Base-by-base conservation (phyloP, 2,113 vertebrate species). In the Anser brachyrhynchus region DNA sequence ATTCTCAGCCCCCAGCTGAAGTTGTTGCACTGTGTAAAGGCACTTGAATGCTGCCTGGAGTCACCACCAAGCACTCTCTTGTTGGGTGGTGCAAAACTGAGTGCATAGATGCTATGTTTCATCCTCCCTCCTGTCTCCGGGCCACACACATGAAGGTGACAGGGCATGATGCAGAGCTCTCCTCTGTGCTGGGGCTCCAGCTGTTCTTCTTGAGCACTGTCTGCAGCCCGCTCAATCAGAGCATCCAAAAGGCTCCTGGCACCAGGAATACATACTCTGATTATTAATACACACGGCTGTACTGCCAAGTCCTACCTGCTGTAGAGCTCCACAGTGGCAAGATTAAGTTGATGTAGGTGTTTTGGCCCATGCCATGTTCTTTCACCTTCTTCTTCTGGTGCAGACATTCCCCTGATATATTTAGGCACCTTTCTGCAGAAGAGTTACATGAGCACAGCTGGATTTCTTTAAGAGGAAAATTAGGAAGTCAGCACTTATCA, bases 1-100 rank as follows among this genome's bases (percentile, higher is more conserved):
- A 44, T 93, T 86, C 69, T 86, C 76, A 96, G 54, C 58, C 73
- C 54, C 29, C 43, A 81, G 54, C 28, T 93, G 76, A 88, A 77
- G 76, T 49, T 61, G 28, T 79, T 92, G 44, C 3, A 1, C 35
- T 4, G 0, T 14, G 17, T 72, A 64, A 89, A 90, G 52, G 67
- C 3, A 3, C 41, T 33, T 29, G 54, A 29, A 39, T 3, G 3
- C 7, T 82, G 35, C 58, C 82, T 65, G n/a, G 21, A 75, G 23
- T 57, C 35, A 33, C 33, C 4, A 3, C 29, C 65, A 78, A 84
- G 46, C 35, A 12, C 8, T 79, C 13, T 14, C 18, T 31, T 49
- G 41, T 9, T 21, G 15, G 25, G 21, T 54, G 46, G 33, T 73
- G 23, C 0, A 8, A 35, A 46, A n/a, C 19, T 79, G 64, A 23